Conservation (phyloP, 1,140 invertebrate species). For the Papilio aristodemus region DNA sequence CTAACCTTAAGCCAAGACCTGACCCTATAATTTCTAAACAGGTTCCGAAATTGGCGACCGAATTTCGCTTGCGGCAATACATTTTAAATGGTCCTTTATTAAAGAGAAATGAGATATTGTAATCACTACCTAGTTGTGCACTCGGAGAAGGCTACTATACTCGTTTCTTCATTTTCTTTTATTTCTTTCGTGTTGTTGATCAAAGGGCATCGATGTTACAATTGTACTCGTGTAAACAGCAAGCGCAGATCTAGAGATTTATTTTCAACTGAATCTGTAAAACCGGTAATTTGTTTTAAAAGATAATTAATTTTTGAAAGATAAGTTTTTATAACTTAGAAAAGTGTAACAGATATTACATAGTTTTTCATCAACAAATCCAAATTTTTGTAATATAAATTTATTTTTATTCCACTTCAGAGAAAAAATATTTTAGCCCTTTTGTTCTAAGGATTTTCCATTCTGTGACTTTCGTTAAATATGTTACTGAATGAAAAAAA, state of each 20-base stretch:
- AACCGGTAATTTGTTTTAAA: no score
- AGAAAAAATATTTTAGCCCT: no score
- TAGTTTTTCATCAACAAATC: no score
- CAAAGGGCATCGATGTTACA: constrained; percentile 12
- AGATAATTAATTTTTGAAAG: no score
- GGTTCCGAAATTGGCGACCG: constrained; percentile 76
- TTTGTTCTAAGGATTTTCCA: no score
- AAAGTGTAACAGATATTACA: no score
- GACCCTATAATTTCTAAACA: constrained; percentile 80
- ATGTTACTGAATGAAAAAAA: no score
- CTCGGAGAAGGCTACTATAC: constrained; percentile 32
- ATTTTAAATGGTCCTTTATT: constrained; percentile 75
- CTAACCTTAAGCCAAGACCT: constrained; percentile 56
- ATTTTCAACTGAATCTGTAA: neutral
- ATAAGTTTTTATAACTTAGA: no score
- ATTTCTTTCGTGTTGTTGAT: constrained; percentile 31
- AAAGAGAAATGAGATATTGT: constrained; percentile 75
- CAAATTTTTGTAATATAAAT: no score
- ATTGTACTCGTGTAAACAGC: constrained; percentile 9
- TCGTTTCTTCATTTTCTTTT: constrained; percentile 29
- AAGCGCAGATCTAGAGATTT: neutral
- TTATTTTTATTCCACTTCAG: no score
- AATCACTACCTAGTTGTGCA: constrained; percentile 66
- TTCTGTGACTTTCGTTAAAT: no score
- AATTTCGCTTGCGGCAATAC: constrained; percentile 64